Conservation (phyloP, 2,888 invertebrate genomes). For the Ashinkailepas kermadecensis region DNA sequence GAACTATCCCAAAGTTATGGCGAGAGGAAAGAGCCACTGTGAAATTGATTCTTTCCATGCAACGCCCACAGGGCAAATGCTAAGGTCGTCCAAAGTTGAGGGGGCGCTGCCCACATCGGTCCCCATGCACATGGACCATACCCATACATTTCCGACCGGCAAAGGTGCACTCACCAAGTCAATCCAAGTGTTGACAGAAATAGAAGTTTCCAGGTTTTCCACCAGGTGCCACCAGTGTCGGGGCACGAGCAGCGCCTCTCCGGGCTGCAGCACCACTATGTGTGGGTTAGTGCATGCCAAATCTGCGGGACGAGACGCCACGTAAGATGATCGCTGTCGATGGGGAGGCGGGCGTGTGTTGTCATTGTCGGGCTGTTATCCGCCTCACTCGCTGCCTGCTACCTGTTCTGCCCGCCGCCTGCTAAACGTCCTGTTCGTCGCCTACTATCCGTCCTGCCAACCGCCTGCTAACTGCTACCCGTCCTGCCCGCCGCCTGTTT, state of each 20-base stretch:
- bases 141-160: too few species aligned
- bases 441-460: conserved; percentile 27
- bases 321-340: too few species aligned
- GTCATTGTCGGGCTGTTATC: neutral
- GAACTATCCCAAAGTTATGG: too few species aligned
- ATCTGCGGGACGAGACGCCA: neutral
- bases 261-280: conserved; percentile 63
- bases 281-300: conserved; percentile 38
- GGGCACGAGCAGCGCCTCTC: conserved; percentile 82
- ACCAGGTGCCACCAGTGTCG: conserved; percentile 97
- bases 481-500: too few species aligned
- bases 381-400: neutral
- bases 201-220: conserved; percentile 53
- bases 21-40: too few species aligned
- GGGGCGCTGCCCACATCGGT: neutral
- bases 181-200: conserved; percentile 67
- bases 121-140: too few species aligned
- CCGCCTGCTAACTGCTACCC: conserved; percentile 28
- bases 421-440: neutral
- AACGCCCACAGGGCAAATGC: too few species aligned
- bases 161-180: conserved; percentile 52
- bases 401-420: neutral
- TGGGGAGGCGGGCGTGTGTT: neutral
- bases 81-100: too few species aligned
- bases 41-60: too few species aligned